A percentile compares a stretch with the other conserved stretches of the same genome.
Evolutionary conservation across 2,113 vertebrate genomes (phyloP).

Genomic region (Poeciliopsis retropinna): DNA sequence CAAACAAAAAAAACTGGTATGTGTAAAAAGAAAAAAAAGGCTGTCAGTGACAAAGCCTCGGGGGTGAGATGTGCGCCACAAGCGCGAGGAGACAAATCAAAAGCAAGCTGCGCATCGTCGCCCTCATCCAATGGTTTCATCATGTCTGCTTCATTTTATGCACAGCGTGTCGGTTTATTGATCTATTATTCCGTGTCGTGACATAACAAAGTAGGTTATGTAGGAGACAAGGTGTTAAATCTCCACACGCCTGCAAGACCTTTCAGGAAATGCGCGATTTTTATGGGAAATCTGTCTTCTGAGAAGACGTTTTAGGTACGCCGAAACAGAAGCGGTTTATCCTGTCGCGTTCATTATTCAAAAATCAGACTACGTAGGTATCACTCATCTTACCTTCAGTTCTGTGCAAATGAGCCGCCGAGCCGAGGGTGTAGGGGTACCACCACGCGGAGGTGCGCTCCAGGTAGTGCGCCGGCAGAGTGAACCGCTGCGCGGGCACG

Average conservation of each 20-base stretch:
- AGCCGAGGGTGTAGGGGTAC: conserved; percentile 92
- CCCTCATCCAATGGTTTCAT: conserved; percentile 57
- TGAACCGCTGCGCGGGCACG: conserved; percentile 92
- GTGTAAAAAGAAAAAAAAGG: conserved; percentile 16
- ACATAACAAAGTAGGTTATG: conserved; percentile 57
- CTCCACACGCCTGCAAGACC: background rate
- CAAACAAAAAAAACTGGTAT: conserved; percentile 10
- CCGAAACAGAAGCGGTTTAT: background rate
- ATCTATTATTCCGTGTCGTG: conserved; percentile 58
- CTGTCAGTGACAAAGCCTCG: conserved; percentile 49
- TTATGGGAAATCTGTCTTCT: background rate
- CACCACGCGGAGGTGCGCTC: conserved; percentile 96
- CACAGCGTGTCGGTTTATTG: conserved; percentile 67
- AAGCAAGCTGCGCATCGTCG: conserved; percentile 62
- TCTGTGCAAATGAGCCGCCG: conserved; percentile 88
- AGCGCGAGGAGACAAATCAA: conserved; percentile 61
- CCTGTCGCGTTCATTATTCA: background rate
- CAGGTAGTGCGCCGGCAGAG: conserved; percentile 93
- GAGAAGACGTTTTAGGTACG: background rate
- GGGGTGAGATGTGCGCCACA: conserved; percentile 44
- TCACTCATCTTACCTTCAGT: conserved; percentile 84
- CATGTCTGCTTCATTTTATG: conserved; percentile 69
- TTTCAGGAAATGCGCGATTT: conserved; percentile 1
- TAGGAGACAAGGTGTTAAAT: conserved; percentile 31
- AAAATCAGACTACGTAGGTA: background rate